Evolutionary conservation across 2,797 vertebrate species (phyloP).

Genomic region (Sebastes trivittatus): DNA sequence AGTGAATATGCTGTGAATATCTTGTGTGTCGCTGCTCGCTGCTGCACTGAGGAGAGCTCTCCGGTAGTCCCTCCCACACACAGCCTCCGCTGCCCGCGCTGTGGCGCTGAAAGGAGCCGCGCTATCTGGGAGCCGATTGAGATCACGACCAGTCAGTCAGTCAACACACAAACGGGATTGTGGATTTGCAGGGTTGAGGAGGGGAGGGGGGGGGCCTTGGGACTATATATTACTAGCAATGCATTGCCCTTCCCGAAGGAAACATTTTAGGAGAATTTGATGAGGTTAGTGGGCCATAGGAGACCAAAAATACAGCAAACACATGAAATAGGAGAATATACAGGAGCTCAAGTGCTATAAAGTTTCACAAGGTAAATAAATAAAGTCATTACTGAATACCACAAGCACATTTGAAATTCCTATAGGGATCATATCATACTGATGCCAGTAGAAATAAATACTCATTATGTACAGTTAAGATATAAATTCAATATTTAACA

Average conservation of each 20-base stretch:
- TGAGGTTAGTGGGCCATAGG: slow-evolving; percentile 8
- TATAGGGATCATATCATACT: not conserved
- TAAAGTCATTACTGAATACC: not conserved
- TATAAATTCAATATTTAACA: not conserved
- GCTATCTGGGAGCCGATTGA: slow-evolving; percentile 66
- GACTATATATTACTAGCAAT: slow-evolving; percentile 8
- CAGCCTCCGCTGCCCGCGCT: slow-evolving; percentile 49
- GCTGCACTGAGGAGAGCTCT: slow-evolving; percentile 61
- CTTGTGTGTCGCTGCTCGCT: slow-evolving; percentile 26
- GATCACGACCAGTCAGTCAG: slow-evolving; percentile 61
- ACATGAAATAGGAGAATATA: not conserved
- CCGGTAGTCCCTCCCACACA: slow-evolving; percentile 76
- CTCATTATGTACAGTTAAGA: not conserved
- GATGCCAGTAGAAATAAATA: not conserved
- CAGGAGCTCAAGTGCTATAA: not conserved
- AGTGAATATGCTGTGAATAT: slow-evolving; percentile 18
- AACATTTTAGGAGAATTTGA: not conserved
- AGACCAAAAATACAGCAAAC: not conserved
- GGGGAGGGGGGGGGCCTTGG: slow-evolving; percentile 7
- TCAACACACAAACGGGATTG: slow-evolving; percentile 25
- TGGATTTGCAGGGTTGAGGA: slow-evolving; percentile 19
- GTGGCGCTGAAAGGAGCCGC: slow-evolving; percentile 69
- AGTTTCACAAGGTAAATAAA: not conserved
- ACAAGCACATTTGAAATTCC: not conserved
- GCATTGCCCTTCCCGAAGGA: not conserved